These are phyloP conservation scores for Pristis pectinata DNA, from an alignment of 2,797 vertebrate species.

Conservation along the genomic window DNA sequence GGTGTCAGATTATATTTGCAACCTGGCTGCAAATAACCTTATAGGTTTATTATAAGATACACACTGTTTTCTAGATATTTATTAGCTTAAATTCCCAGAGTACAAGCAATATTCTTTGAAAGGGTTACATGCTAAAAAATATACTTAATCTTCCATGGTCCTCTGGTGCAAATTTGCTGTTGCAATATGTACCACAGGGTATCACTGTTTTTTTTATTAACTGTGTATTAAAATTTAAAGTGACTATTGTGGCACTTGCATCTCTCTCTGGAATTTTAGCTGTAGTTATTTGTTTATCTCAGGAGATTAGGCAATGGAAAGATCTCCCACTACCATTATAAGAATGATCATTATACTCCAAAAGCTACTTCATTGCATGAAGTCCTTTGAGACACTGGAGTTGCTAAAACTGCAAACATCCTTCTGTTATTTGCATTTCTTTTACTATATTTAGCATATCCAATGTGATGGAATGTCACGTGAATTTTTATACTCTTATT, in stretches of 20 bases:
- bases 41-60: neutral
- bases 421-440: neutral
- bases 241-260: neutral
- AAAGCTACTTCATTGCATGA: neutral
- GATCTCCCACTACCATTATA: neutral
- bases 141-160: neutral
- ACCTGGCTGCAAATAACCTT: too few species aligned
- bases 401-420: neutral
- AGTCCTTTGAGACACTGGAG: neutral
- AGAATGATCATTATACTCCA: neutral
- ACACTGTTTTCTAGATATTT: neutral
- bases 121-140: neutral
- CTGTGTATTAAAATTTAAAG: neutral
- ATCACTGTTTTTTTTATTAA: neutral
- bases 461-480: neutral
- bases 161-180: neutral
- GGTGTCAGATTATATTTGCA: neutral
- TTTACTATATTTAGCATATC: neutral
- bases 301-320: neutral
- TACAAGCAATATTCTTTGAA: neutral
- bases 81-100: slow-evolving; percentile 27
- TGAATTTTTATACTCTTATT: neutral
- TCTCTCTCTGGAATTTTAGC: neutral
- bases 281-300: slow-evolving; percentile 15
- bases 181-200: neutral